Base-by-base conservation (phyloP, 2,113 vertebrate genomes). In the Heterotilapia buettikoferi region DNA sequence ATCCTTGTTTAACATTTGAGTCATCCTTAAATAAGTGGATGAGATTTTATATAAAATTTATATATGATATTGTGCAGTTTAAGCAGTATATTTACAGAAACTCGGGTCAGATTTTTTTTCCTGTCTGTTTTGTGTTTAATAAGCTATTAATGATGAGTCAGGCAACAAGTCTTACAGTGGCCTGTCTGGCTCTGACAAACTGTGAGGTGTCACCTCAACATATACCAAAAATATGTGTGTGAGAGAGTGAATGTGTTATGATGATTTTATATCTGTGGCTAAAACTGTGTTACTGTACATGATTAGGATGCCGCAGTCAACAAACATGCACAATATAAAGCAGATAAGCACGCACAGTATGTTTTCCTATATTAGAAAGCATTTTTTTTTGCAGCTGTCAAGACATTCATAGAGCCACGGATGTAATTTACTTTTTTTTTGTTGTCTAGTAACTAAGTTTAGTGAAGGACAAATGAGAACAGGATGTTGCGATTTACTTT, bases 81-180 rank as follows among this genome's bases (percentile, higher is more conserved):
- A 45, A 29, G 76, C 52, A 53, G 12, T 8, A 12, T 33, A 43
- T 50, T 50, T 50, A 47, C 24, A 31, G 21, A 61, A 47, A 52
- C 38, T 5, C 5, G 0, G 6, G 3, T 71, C 61, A 2, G 3
- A 21, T 83, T 9, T 2, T 31, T 16, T 43, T 45, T 6, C 84
- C 84, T 76, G 88, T 87, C 88, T 90, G 85, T 81, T 84, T 21
- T 40, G 68, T 90, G 80, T 87, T 66, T 43, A 26, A 26, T 59
- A 81, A 86, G 93, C 85, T 93, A 5, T 90, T 76, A 76, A 97
- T 97, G 97, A 97, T 12, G 95, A 86, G 88, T 94, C 93, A 56
- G 94, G 87, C 92, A 79, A 53, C 86, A 92, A 96, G 95, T 96
- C 93, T 88, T 10, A 6, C 73, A 54, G 52, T 31, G 95, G 94